Evolutionary conservation across 2,113 vertebrate species (phyloP), one percentile per base, ranked within the genome.

Genomic region (Dryoscopus gambensis): DNA sequence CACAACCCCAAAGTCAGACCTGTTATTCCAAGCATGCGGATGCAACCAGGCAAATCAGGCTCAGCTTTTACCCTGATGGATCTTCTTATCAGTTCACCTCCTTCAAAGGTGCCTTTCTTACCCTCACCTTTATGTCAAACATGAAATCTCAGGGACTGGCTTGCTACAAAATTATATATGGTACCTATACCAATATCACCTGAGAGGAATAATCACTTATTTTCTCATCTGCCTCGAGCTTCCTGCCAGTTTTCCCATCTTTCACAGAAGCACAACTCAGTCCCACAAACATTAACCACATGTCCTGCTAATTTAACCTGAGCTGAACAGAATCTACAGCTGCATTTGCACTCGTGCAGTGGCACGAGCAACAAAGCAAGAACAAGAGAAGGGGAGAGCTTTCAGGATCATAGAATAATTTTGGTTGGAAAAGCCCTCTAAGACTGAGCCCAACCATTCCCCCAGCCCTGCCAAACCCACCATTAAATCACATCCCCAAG

Each of bases 291-390:
- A 42, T 27, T 47, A 71, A 33, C 9, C 39, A 12, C 0, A 0
- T 35, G 21, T 42, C 64, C 60, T 89, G 20, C 25, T 67, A 67
- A 71, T 89, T 39, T 63, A 75, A 80, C 39, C 35, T 18, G 68
- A 75, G 69, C 3, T 59, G 52, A 68, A 40, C 16, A 75, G 55
- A 77, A 78, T 31, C 52, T 27, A 28, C 65, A 84, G 15, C 6
- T 74, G 33, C 35, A 59, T 44, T 67, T 75, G 11, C 33, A 17
- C 27, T 63, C 13, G 0, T 2, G 1, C 10, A 49, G n/a, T 0
- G 0, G 57, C 82, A 69, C 0, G 0, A 76, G 15, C 9, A 46
- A 56, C 47, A 78, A 56, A 63, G 35, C 28, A 79, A 44, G n/a
- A 69, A 49, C 3, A 10, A 63, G 30, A 56, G 18, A 76, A 76